Evolutionary conservation across 2,113 vertebrate species (phyloP).

Genomic region (Cebus imitator): DNA sequence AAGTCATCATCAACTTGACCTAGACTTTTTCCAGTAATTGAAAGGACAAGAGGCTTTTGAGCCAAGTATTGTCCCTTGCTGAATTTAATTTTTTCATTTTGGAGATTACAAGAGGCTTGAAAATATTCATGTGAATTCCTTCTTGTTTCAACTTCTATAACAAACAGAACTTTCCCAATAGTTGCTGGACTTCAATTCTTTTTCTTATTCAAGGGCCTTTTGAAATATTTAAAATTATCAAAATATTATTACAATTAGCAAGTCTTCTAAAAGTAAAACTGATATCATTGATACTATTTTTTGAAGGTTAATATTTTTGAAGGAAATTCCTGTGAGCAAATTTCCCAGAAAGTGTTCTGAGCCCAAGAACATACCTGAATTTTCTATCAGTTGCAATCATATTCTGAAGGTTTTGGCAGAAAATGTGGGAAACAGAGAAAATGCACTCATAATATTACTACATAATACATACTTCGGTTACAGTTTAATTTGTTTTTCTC

Average conservation of each 20-base stretch:
- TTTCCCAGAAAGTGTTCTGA: slow-evolving; percentile 16
- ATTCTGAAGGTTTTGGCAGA: background rate
- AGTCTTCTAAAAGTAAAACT: background rate
- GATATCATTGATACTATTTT: background rate
- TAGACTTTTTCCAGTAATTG: slow-evolving; percentile 57
- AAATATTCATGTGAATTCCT: slow-evolving; percentile 6
- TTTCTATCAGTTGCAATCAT: slow-evolving; percentile 42
- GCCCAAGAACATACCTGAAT: slow-evolving; percentile 9
- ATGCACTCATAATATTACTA: background rate
- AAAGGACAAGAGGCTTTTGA: slow-evolving; percentile 52
- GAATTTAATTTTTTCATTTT: background rate
- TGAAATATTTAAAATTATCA: slow-evolving; percentile 16
- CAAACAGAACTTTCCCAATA: background rate
- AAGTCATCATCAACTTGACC: slow-evolving; percentile 52
- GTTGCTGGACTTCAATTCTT: slow-evolving; percentile 10
- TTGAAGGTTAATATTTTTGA: slow-evolving; percentile 22
- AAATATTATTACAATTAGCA: background rate
- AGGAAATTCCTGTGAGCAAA: slow-evolving; percentile 39
- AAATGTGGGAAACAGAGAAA: background rate
- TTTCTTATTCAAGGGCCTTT: background rate
- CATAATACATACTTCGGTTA: background rate
- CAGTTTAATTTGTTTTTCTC: background rate
- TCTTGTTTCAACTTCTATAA: background rate
- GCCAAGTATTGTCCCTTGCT: slow-evolving; percentile 41
- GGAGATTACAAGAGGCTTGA: slow-evolving; percentile 20